These are phyloP conservation scores for Scaptomyza flava DNA, from an alignment of 2,888 invertebrate species.

Conservation along the genomic window DNA sequence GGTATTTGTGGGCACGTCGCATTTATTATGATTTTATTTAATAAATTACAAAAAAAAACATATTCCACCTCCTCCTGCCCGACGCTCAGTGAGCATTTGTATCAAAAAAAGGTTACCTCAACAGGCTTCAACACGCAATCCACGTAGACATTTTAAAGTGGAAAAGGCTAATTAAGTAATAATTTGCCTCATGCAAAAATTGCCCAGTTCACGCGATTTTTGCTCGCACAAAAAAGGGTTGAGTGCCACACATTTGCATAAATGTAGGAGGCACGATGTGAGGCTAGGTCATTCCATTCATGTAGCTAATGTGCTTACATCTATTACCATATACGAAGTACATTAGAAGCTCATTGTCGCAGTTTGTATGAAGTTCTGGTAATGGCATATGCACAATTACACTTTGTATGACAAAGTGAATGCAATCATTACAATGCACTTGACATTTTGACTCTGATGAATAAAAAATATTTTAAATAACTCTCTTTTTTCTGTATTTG, in stretches of 20 bases:
- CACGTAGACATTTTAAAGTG: slow-evolving; percentile 56
- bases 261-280: neutral
- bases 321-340: slow-evolving; percentile 2
- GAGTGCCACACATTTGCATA: slow-evolving; percentile 25
- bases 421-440: neutral
- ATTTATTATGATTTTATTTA: slow-evolving; percentile 75
- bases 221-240: slow-evolving; percentile 23
- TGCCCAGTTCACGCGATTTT: slow-evolving; percentile 32
- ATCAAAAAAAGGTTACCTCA: slow-evolving; percentile 24
- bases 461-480: neutral
- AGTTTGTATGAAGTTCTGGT: slow-evolving; percentile 38
- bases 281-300: slow-evolving; percentile 19
- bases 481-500: neutral
- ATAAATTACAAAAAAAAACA: slow-evolving; percentile 62
- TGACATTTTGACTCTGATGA: neutral
- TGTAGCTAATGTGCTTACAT: slow-evolving; percentile 21
- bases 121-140: slow-evolving; percentile 44
- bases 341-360: slow-evolving; percentile 9
- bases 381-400: slow-evolving; percentile 46
- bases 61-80: slow-evolving; percentile 8
- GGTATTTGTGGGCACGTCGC: slow-evolving; percentile 53
- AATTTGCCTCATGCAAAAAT: slow-evolving; percentile 50
- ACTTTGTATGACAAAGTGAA: neutral
- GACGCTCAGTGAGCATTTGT: slow-evolving; percentile 50
- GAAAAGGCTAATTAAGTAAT: slow-evolving; percentile 69